Base-by-base conservation (phyloP, 2,888 invertebrate species). In the Lumbricus terrestris region DNA sequence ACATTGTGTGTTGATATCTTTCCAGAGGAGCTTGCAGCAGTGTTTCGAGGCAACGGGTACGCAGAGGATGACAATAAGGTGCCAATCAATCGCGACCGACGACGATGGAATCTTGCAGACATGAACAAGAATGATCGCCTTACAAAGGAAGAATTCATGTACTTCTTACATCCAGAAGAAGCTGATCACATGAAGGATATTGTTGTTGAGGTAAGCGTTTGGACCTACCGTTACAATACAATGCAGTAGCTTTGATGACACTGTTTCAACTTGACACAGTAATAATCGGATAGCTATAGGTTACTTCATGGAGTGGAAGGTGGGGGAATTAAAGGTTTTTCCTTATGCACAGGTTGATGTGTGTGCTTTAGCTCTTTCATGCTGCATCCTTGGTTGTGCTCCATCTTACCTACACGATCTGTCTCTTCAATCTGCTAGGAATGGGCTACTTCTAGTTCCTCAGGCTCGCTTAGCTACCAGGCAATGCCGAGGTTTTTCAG, bases 111-210 rank as follows among this genome's bases (percentile, higher is more conserved):
- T 89, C 93, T 93, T 35, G 95, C 96, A 42, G 96, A 96, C 93
- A 93, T 93, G 91, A 97, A 99, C 95, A 96, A 96, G 13, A 97
- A 99, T 94, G 97, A 97, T 93, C 95, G 96, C 15, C 95, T 99
- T 89, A 97, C 97, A 88, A 95, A 95, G 91, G 95, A 97, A 40
- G 99, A 99, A 95, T 99, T 98, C 94, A 96, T 97, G 0, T 96
- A 97, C 37, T 99, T 99, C 95, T 96, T 99, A 90, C 99, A 99
- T 95, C 99, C 99, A 0, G 99, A 99, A 94, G 98, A 99, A 94
- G 96, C 97, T 92, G 96, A 97, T 11, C 96, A 96, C 92, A 99
- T 99, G 99, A 96, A 97, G 91, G 97, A 98, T 93, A 96, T 99
- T 88, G 98, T 99, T 18, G 97, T 99, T 0, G 94, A 97, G 20